Conservation (phyloP, 2,888 invertebrate genomes). For the Eupithecia subfuscata region DNA sequence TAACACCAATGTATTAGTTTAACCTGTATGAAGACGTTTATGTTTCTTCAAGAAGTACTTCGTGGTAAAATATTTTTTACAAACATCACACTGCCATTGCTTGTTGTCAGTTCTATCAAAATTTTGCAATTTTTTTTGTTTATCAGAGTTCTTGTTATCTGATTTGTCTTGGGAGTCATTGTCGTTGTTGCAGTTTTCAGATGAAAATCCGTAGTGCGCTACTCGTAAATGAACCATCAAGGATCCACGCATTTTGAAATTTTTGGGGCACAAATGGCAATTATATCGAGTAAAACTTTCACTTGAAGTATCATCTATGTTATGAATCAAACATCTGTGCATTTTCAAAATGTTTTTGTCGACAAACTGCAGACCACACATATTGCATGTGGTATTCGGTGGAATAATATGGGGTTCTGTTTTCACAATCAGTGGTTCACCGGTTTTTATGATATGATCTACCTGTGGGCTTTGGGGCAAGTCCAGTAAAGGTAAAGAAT, state of each 20-base stretch:
- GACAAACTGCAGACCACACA: constrained; percentile 89
- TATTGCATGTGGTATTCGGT: constrained; percentile 82
- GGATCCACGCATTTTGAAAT: constrained; percentile 92
- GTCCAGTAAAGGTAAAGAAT: constrained; percentile 69
- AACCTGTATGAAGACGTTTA: constrained; percentile 93
- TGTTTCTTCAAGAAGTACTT: constrained; percentile 96
- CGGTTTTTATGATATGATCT: constrained; percentile 49
- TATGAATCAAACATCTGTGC: constrained; percentile 90
- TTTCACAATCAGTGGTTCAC: constrained; percentile 60
- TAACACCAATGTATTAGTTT: constrained; percentile 73
- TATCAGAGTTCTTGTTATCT: constrained; percentile 47
- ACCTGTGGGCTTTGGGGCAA: constrained; percentile 55
- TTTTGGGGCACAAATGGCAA: constrained; percentile 91
- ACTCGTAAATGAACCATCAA: constrained; percentile 92
- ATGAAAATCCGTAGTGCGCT: constrained; percentile 87
- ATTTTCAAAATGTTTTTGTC: constrained; percentile 88
- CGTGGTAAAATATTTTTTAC: constrained; percentile 93
- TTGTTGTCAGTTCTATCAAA: constrained; percentile 85
- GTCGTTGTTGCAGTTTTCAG: constrained; percentile 53
- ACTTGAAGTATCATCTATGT: constrained; percentile 68
- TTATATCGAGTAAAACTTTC: constrained; percentile 81
- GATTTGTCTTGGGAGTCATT: constrained; percentile 44
- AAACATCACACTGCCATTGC: constrained; percentile 94
- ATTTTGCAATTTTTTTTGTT: constrained; percentile 52
- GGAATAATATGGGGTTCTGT: constrained; percentile 57